A percentile compares a stretch with the other conserved stretches of the same genome.
These are phyloP conservation scores for Oophaga pumilio DNA, from an alignment of 2,113 vertebrate species.

Conservation along the genomic window DNA sequence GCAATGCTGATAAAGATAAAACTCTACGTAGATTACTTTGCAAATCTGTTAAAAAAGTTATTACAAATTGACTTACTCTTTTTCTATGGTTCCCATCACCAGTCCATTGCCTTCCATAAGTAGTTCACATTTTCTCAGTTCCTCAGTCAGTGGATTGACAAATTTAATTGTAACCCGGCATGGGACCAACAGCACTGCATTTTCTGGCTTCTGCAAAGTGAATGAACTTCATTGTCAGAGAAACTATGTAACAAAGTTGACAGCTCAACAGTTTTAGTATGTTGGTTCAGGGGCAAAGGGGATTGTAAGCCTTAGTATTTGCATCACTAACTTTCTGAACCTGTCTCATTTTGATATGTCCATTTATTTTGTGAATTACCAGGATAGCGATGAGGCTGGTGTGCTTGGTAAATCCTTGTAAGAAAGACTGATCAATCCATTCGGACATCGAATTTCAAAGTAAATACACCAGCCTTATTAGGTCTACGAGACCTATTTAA, in stretches of 20 bases:
- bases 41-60: background rate
- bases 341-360: too few species aligned
- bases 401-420: too few species aligned
- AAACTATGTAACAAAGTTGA: background rate
- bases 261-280: background rate
- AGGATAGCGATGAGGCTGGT: too few species aligned
- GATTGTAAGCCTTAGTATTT: too few species aligned
- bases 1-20: too few species aligned
- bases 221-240: background rate
- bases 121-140: slow-evolving; percentile 58
- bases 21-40: background rate
- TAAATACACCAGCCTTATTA: too few species aligned
- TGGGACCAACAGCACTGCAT: slow-evolving; percentile 55
- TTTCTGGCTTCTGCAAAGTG: slow-evolving; percentile 56
- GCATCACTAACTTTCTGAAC: too few species aligned
- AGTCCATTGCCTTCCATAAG: slow-evolving; percentile 64
- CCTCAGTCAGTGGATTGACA: slow-evolving; percentile 58
- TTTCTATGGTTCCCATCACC: slow-evolving; percentile 55
- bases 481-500: too few species aligned
- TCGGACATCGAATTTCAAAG: too few species aligned
- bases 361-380: too few species aligned
- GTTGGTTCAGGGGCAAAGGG: too few species aligned
- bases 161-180: slow-evolving; percentile 57
- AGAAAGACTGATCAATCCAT: too few species aligned
- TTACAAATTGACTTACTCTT: slow-evolving; percentile 57